Conservation (phyloP, 2,888 invertebrate species). For the Automeris io region DNA sequence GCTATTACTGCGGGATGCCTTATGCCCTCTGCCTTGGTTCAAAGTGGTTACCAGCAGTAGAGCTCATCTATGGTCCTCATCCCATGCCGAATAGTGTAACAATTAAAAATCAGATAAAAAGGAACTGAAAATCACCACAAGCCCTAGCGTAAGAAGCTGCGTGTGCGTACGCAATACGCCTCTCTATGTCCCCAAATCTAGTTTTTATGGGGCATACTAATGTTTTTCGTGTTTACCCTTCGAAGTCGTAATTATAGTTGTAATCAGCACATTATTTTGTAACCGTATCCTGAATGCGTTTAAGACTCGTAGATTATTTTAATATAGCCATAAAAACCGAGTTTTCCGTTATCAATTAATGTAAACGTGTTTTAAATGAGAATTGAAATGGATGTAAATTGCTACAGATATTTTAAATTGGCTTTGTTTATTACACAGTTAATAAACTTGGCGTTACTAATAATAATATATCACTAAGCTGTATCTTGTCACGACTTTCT, state of each 20-base stretch:
- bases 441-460: too few relatives aligned
- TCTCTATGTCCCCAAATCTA: not conserved
- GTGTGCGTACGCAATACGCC: not conserved
- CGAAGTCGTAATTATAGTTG: not conserved
- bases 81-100: too few relatives aligned
- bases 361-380: not conserved
- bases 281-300: not conserved
- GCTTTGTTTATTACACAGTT: too few relatives aligned
- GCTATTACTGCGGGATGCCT: too few relatives aligned
- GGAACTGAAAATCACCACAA: not conserved
- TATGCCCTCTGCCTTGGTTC: too few relatives aligned
- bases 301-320: not conserved
- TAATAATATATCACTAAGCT: too few relatives aligned
- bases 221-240: constrained; percentile 2
- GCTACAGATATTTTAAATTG: too few relatives aligned
- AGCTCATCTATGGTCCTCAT: too few relatives aligned
- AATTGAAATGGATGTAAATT: not conserved
- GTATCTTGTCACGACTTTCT: too few relatives aligned
- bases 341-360: not conserved
- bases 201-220: not conserved
- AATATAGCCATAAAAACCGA: not conserved
- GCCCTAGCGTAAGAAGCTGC: not conserved
- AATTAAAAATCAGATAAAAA: too few relatives aligned
- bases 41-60: too few relatives aligned
- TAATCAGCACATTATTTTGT: not conserved